phyloP scores from a whole-genome alignment of 2,888 invertebrate genomes.

The Holacanthella duospinosa region DNA sequence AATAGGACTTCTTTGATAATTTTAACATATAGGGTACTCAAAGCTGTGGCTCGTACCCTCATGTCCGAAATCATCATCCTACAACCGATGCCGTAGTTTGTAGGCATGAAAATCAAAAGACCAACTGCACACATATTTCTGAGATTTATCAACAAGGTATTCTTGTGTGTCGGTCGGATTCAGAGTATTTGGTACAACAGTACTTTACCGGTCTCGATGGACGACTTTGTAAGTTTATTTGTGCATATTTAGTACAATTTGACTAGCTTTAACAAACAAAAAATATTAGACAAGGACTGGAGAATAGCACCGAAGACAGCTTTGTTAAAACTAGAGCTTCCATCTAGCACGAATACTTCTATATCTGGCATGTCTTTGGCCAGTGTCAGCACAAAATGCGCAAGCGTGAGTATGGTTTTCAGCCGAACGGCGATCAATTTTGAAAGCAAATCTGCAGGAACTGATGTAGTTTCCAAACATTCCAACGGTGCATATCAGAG shows the following conservation, averaged over 20 bases:
- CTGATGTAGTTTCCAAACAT: not conserved
- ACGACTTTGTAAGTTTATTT: not conserved
- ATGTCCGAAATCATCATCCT: not conserved
- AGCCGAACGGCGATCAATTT: not conserved
- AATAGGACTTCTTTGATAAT: no score
- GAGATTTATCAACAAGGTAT: not conserved
- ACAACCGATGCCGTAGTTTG: not conserved
- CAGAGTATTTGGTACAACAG: not conserved
- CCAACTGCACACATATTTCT: not conserved
- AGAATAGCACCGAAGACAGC: not conserved
- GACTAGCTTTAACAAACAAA: no score
- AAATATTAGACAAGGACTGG: constrained; percentile 2
- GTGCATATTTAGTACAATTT: no score
- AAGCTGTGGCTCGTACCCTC: not conserved
- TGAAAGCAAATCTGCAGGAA: not conserved
- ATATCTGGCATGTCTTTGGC: not conserved
- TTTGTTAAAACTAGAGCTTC: not conserved
- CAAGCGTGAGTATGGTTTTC: not conserved
- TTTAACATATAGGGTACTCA: not conserved
- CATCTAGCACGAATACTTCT: not conserved
- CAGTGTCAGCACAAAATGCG: not conserved
- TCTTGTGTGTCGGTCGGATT: not conserved
- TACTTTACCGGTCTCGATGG: not conserved
- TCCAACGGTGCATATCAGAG: not conserved
- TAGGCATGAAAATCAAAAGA: not conserved